Conservation (phyloP, 2,888 invertebrate species). For the Eutolmus rufibarbis region DNA sequence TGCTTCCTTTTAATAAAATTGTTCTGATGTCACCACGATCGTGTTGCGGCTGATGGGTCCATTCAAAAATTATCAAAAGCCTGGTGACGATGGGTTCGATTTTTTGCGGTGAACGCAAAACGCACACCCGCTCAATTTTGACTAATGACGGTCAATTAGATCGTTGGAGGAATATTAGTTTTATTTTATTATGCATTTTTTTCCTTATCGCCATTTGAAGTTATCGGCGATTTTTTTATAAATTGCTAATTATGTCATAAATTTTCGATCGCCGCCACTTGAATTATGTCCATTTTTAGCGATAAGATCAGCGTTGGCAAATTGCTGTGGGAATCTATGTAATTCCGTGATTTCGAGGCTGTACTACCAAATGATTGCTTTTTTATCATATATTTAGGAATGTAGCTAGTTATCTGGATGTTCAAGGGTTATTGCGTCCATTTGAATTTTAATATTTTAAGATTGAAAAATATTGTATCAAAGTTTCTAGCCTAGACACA, state of each 20-base stretch:
- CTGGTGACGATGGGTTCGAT: neutral
- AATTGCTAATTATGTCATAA: neutral
- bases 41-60: neutral
- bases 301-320: neutral
- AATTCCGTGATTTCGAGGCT: neutral
- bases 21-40: conserved; percentile 2
- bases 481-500: neutral
- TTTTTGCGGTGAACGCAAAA: neutral
- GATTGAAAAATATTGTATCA: neutral
- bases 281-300: neutral
- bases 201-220: neutral
- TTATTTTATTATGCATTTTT: neutral
- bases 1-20: neutral
- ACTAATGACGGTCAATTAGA: neutral
- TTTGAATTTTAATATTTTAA: neutral
- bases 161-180: neutral
- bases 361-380: neutral
- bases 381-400: neutral
- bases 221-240: neutral
- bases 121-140: neutral
- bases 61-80: neutral
- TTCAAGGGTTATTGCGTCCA: neutral
- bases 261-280: neutral
- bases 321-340: neutral
- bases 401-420: neutral